A percentile compares a stretch with the other conserved stretches of the same genome.
These are phyloP conservation scores for Dendrocincla tyrannina DNA, from an alignment of 2,797 vertebrate species.

Conservation along the genomic window DNA sequence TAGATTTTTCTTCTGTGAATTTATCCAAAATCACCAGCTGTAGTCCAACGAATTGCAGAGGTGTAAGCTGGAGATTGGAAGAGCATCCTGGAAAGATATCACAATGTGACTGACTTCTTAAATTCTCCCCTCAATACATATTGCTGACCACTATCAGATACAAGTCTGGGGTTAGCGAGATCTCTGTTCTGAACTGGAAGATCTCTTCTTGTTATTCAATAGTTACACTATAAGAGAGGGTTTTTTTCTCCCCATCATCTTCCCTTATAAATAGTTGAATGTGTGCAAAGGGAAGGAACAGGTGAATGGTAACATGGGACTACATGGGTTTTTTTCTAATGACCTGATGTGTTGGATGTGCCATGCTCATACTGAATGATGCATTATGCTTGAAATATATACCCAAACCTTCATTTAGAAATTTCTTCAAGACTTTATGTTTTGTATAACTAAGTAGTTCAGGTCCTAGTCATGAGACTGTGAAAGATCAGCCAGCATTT, in stretches of 20 bases:
- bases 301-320: neutral
- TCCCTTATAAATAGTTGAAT: neutral
- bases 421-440: neutral
- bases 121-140: neutral
- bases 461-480: neutral
- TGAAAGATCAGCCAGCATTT: neutral
- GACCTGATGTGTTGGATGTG: accelerated
- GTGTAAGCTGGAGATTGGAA: neutral
- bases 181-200: neutral
- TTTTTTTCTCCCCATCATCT: accelerated
- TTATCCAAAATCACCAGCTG: neutral
- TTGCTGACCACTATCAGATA: neutral
- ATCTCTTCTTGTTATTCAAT: neutral
- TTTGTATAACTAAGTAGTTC: neutral
- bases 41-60: neutral
- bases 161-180: neutral
- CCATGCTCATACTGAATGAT: neutral
- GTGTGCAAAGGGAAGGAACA: neutral
- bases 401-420: neutral
- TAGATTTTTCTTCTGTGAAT: neutral
- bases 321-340: accelerated
- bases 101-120: neutral
- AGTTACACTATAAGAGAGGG: neutral
- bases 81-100: neutral
- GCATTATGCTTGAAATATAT: neutral